Evolutionary conservation across 1,140 invertebrate genomes (phyloP), one percentile per base, ranked within the genome.

Genomic region (Tetramorium parvispinum): DNA sequence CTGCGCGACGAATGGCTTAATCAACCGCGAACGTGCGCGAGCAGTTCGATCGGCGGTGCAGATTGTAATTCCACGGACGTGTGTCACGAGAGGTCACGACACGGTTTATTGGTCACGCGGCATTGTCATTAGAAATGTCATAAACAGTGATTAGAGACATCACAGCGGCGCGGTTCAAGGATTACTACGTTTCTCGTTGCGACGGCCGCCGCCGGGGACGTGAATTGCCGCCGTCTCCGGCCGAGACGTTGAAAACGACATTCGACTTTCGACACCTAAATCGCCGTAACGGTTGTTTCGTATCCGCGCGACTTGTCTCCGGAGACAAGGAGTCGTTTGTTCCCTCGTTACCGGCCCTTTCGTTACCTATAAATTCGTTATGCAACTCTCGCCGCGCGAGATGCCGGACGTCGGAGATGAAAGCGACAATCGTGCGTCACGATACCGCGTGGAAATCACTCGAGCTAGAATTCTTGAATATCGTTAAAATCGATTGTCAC

Each of bases 281-380:
- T 83, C 79, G 79, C 53, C 27, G 53, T 83, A 83, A 83, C 79
- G 79, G 79, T 83, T 61, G 40, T 83, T 73, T 83, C 79, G 68
- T 83, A 59, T 43, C 66, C 51, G 66, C 24, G 79, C 79, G 79
- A 73, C 79, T 75, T 73, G 79, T 83, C 79, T 59, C 68, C 68
- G 53, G 18, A 59, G 79, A 83, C 79, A 83, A 83, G 79, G 68
- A 75, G 79, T 61, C 79, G 79, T 83, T 83, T 75, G 79, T 83
- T 83, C 79, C 68, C 79, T 83, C 79, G 68, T 83, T 83, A 83
- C 40, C 24, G 68, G 40, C 53, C 53, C 79, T 83, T 83, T 83
- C 79, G 68, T 83, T 83, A 83, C 27, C 79, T 73, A 83, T 83
- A 83, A 83, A 83, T 83, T 83, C 53, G 79, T 83, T 83, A 83